Conservation (phyloP, 2,888 invertebrate genomes). For the Stenoptilia bipunctidactyla region DNA sequence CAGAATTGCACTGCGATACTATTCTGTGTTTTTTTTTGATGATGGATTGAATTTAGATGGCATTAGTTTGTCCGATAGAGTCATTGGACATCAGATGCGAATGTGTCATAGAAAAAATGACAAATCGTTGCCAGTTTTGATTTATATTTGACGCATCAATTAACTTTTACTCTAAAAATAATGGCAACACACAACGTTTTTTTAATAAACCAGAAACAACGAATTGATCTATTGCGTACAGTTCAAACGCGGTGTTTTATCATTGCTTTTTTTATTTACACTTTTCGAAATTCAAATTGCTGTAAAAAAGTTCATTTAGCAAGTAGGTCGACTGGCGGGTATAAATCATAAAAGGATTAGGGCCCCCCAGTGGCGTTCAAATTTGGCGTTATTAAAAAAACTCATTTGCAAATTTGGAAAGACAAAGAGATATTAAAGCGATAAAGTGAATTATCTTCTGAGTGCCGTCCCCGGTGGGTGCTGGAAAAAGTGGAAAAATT, state of each 20-base stretch:
- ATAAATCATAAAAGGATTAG: constrained; percentile 62
- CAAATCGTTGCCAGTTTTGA: too few species aligned
- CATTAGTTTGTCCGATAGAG: not conserved
- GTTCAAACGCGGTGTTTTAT: too few species aligned
- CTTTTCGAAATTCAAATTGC: constrained; percentile 5
- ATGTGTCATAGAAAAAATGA: not conserved
- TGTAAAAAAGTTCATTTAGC: constrained; percentile 33
- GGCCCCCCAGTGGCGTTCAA: constrained; percentile 35
- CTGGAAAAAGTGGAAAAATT: constrained; percentile 24
- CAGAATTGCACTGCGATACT: constrained; percentile 31
- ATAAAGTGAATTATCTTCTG: constrained; percentile 63
- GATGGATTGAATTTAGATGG: constrained; percentile 25
- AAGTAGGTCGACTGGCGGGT: constrained; percentile 29
- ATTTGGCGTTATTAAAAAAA: constrained; percentile 68
- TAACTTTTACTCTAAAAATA: too few species aligned
- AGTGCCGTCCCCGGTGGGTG: constrained; percentile 31
- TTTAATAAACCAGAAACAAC: too few species aligned
- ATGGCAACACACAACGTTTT: too few species aligned
- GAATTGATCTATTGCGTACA: too few species aligned
- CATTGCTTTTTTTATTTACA: not conserved
- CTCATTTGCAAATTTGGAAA: constrained; percentile 68
- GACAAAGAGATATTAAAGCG: constrained; percentile 64
- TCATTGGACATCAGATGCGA: not conserved
- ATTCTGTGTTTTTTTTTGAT: constrained; percentile 11
- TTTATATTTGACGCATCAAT: too few species aligned